Evolutionary conservation across 1,140 invertebrate species (phyloP).

Genomic region (Geopemphigus sp.): DNA sequence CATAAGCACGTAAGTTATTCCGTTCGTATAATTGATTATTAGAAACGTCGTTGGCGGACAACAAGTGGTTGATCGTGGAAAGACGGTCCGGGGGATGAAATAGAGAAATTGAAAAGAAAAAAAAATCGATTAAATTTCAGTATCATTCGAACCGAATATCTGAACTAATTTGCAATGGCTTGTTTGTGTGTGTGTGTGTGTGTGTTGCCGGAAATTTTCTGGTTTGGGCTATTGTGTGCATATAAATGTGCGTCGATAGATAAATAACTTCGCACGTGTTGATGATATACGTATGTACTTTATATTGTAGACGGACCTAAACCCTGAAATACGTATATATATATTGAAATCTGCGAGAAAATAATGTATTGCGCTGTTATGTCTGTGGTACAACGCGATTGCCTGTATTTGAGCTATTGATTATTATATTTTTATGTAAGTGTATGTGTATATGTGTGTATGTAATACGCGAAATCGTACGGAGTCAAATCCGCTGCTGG

Average conservation of each 20-base stretch:
- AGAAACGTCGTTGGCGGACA: too few relatives aligned
- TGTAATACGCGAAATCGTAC: constrained; percentile 19
- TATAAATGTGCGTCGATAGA: background rate
- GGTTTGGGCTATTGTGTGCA: constrained; percentile 39
- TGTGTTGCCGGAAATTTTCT: constrained; percentile 35
- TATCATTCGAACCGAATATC: constrained; percentile 21
- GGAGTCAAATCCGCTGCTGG: too few relatives aligned
- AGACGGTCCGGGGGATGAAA: too few relatives aligned
- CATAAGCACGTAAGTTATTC: too few relatives aligned
- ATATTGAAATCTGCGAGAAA: background rate
- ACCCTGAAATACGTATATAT: background rate
- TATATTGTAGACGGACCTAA: background rate
- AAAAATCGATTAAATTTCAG: constrained; percentile 15
- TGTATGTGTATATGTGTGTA: constrained; percentile 15
- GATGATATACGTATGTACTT: background rate
- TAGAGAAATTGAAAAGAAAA: background rate
- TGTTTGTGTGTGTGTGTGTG: constrained; percentile 17
- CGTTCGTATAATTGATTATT: too few relatives aligned
- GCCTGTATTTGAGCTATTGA: constrained; percentile 34
- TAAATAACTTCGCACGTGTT: too few relatives aligned
- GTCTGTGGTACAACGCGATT: constrained; percentile 7
- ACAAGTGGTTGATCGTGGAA: too few relatives aligned
- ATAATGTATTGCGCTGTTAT: background rate
- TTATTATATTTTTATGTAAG: background rate
- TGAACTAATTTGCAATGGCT: constrained; percentile 18